A percentile compares a stretch with the other conserved stretches of the same genome.
Conservation (phyloP, 2,797 vertebrate genomes). For the Typhlichthys subterraneus region DNA sequence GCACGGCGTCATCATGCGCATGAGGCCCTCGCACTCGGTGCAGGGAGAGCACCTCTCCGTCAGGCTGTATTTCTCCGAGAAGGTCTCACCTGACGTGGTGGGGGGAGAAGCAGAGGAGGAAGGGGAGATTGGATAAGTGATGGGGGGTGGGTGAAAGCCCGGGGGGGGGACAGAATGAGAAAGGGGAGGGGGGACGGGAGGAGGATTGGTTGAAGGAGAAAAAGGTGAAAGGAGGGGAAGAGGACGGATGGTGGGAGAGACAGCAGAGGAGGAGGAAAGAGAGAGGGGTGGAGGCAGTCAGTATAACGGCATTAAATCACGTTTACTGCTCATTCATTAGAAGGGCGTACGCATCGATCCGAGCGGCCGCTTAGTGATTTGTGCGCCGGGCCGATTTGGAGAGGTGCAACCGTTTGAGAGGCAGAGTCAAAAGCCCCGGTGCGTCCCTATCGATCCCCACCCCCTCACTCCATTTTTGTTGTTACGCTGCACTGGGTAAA, state of each 20-base stretch:
- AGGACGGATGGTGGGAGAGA: too few species aligned
- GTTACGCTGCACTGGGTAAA: neutral
- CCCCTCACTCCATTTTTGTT: neutral
- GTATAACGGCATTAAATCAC: slow-evolving; percentile 63
- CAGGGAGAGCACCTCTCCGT: slow-evolving; percentile 85
- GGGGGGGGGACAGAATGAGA: neutral
- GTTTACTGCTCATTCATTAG: slow-evolving; percentile 67
- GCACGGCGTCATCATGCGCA: slow-evolving; percentile 90
- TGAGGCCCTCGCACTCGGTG: slow-evolving; percentile 86
- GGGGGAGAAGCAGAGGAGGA: slow-evolving; percentile 13
- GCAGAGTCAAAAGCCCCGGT: too few species aligned
- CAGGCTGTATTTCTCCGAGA: slow-evolving; percentile 87
- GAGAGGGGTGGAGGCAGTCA: neutral
- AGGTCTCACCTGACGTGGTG: slow-evolving; percentile 85
- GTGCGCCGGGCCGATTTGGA: slow-evolving; percentile 56
- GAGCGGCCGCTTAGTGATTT: slow-evolving; percentile 57
- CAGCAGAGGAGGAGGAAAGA: slow-evolving; percentile 20
- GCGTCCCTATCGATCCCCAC: slow-evolving; percentile 49
- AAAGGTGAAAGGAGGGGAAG: slow-evolving; percentile 20
- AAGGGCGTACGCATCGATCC: slow-evolving; percentile 66
- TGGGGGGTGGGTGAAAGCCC: neutral
- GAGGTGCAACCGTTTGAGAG: slow-evolving; percentile 33
- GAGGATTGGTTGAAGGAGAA: slow-evolving; percentile 3
- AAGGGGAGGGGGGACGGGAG: slow-evolving; percentile 10
- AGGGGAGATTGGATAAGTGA: slow-evolving; percentile 1